Evolutionary conservation across 2,888 invertebrate species (phyloP).

Genomic region (Hypercompe scribonia): DNA sequence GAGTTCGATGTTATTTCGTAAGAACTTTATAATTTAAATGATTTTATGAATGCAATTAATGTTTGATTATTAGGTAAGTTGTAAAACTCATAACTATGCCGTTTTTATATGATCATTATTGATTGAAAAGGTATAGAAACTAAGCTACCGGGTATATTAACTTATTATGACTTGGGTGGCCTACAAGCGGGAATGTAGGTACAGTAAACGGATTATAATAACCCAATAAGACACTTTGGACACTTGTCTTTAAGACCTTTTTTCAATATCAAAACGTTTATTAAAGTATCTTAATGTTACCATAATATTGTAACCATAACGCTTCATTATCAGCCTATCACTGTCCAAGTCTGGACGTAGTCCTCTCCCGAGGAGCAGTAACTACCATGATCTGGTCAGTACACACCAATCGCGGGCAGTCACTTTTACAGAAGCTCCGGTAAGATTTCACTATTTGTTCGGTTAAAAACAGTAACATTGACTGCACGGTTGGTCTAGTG

Average conservation of each 20-base stretch:
- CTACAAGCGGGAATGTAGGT: not conserved
- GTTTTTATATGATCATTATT: constrained; percentile 2
- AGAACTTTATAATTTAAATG: not conserved
- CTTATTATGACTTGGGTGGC: not conserved
- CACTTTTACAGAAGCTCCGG: no score
- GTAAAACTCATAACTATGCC: not conserved
- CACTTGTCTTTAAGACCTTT: not conserved
- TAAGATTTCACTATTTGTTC: no score
- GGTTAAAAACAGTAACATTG: no score
- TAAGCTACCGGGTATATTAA: constrained; percentile 4
- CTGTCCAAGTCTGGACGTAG: no score
- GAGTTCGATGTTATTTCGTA: not conserved
- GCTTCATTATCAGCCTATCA: no score
- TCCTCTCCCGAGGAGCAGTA: no score
- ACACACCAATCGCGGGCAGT: no score
- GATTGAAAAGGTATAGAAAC: not conserved
- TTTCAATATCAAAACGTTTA: no score
- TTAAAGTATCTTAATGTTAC: no score
- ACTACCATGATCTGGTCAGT: no score
- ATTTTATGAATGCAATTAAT: not conserved
- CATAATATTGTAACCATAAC: no score
- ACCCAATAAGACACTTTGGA: not conserved
- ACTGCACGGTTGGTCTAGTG: no score
- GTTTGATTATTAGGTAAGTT: not conserved
- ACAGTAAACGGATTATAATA: not conserved